Base-by-base conservation (phyloP, 2,797 vertebrate genomes). In the Acanthurus leucopareius region DNA sequence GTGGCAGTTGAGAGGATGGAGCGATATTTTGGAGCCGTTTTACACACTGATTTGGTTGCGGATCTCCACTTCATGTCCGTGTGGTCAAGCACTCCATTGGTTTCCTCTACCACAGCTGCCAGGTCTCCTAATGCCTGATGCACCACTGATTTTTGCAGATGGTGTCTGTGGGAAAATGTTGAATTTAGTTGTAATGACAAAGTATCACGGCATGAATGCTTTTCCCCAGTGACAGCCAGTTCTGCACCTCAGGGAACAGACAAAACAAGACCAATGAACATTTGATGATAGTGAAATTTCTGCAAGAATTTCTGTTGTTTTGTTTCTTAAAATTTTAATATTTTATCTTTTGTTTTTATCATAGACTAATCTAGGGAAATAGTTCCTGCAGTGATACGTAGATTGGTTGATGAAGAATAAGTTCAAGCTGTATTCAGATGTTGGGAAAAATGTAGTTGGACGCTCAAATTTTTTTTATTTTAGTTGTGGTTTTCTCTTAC, bases 21-120 rank as follows among this genome's bases (percentile, higher is more conserved):
- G 94, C 94, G 91, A 95, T 96, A 95, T 94, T 95, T 96, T 80
- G 93, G 96, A 86, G 96, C 93, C 80, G 93, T 94, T 94, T 96
- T 97, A 95, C 94, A 95, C 90, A 95, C 88, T 80, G 93, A 95
- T 92, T 93, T 96, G 93, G 93, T 92, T 86, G 93, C 87, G 60
- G 88, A 92, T 94, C 93, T 93, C 94, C 96, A 96, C 67, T 94
- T 88, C 86, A 94, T 88, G 83, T 91, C 92, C 44, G 80, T 90
- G 76, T 84, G 89, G 83, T 92, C 80, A 25, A 85, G 81, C 60
- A 71, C 75, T 25, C 76, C 69, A 7, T 48, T 77, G 59, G 67
- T 73, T 48, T 88, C 86, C 28, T 88, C 76, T 54, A 67, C 79
- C 15, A 74, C 88, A 58, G 73, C 65, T 56, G 87, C 69, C 68